These are phyloP conservation scores for Thumatha senex DNA, from an alignment of 2,888 invertebrate species.

Conservation along the genomic window DNA sequence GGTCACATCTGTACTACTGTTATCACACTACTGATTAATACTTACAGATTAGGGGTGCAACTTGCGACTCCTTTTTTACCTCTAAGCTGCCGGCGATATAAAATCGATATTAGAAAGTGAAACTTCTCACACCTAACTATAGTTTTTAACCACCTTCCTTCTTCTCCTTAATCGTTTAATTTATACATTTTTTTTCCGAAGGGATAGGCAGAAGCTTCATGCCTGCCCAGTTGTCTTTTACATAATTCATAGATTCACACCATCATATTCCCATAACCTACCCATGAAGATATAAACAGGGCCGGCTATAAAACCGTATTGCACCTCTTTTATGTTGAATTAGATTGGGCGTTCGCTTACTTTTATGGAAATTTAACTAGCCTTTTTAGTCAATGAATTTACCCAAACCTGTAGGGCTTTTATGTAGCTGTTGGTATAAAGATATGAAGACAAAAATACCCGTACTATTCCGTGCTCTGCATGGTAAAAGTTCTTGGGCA, in stretches of 20 bases:
- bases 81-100: too few species aligned
- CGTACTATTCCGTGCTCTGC: background rate
- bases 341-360: constrained; percentile 41
- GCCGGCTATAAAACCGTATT: constrained; percentile 63
- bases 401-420: background rate
- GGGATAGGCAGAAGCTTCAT: too few species aligned
- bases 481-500: too few species aligned
- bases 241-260: constrained; percentile 28
- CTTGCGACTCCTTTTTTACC: too few species aligned
- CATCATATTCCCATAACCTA: constrained; percentile 26
- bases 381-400: background rate
- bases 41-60: too few species aligned
- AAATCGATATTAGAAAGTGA: too few species aligned
- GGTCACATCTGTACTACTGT: too few species aligned
- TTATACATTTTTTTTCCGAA: too few species aligned
- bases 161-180: too few species aligned
- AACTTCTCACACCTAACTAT: too few species aligned
- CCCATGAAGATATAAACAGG: constrained; percentile 58
- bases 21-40: too few species aligned
- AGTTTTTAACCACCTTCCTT: too few species aligned
- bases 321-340: constrained; percentile 68
- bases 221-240: constrained; percentile 18
- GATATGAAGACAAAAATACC: background rate
- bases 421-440: background rate
- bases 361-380: constrained; percentile 22